These are phyloP conservation scores for Noctua fimbriata DNA, from an alignment of 2,888 invertebrate species.

Conservation along the genomic window DNA sequence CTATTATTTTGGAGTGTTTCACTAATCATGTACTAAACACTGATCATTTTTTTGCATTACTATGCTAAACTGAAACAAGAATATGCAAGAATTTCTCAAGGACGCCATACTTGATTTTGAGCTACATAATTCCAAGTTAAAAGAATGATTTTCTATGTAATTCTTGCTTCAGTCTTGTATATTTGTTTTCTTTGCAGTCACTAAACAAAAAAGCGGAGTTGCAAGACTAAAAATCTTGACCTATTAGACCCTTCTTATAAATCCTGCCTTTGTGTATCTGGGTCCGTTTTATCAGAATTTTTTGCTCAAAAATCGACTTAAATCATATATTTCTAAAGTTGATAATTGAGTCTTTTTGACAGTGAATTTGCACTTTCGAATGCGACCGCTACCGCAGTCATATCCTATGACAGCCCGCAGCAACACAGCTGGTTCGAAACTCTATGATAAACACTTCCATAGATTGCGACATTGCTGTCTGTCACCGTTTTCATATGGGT, in stretches of 20 bases:
- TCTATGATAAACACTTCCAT: too few relatives aligned
- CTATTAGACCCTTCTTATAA: neutral
- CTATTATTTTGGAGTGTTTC: conserved; percentile 28
- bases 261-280: neutral
- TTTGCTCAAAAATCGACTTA: neutral
- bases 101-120: neutral
- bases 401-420: too few relatives aligned
- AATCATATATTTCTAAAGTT: neutral
- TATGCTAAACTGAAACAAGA: conserved; percentile 47
- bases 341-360: too few relatives aligned
- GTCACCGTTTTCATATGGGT: too few relatives aligned
- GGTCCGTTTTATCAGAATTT: neutral
- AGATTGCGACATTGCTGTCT: too few relatives aligned
- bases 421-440: too few relatives aligned
- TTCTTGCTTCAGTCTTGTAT: conserved; percentile 42
- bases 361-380: too few relatives aligned
- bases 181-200: conserved; percentile 51
- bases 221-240: conserved; percentile 36
- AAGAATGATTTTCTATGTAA: neutral
- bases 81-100: neutral
- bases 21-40: conserved; percentile 56
- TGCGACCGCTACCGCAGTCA: too few relatives aligned
- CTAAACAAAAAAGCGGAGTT: conserved; percentile 37
- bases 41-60: conserved; percentile 39
- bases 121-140: neutral